A percentile compares a stretch with the other conserved stretches of the same genome.
phyloP scores from a whole-genome alignment of 2,113 vertebrate genomes.

The Cinclus mexicanus region DNA sequence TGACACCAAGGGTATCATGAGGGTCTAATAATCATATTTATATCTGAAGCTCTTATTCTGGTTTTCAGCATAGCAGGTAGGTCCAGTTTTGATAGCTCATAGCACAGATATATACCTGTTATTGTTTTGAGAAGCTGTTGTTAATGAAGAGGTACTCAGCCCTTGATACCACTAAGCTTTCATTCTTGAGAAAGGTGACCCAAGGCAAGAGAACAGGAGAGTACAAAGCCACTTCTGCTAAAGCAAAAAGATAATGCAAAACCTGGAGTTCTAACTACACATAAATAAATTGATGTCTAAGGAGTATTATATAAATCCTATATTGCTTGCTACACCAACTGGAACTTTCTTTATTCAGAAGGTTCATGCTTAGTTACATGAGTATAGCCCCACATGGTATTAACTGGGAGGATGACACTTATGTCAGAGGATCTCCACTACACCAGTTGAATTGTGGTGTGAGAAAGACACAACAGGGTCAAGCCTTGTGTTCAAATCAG shows the following conservation, averaged over 20 bases:
- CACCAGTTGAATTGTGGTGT: background rate
- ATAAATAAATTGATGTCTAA: background rate
- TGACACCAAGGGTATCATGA: background rate
- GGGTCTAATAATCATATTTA: background rate
- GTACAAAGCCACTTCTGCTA: background rate
- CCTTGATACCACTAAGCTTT: background rate
- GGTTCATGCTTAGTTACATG: background rate
- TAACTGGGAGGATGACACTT: background rate
- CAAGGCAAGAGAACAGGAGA: background rate
- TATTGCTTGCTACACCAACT: background rate
- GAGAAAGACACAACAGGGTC: background rate
- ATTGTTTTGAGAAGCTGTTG: background rate
- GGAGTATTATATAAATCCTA: background rate
- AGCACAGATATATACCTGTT: background rate
- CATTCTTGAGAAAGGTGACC: background rate
- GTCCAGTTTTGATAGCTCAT: background rate
- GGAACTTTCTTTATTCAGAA: background rate
- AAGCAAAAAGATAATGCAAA: background rate
- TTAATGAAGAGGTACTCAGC: background rate
- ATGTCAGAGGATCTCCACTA: background rate
- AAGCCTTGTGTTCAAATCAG: background rate
- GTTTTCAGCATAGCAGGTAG: background rate
- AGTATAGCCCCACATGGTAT: background rate
- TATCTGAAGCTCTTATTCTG: background rate
- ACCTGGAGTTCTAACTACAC: background rate